Evolutionary conservation across 1,140 invertebrate genomes (phyloP), one percentile per base, ranked within the genome.

Genomic region (Macrosteles quadrilineatus): DNA sequence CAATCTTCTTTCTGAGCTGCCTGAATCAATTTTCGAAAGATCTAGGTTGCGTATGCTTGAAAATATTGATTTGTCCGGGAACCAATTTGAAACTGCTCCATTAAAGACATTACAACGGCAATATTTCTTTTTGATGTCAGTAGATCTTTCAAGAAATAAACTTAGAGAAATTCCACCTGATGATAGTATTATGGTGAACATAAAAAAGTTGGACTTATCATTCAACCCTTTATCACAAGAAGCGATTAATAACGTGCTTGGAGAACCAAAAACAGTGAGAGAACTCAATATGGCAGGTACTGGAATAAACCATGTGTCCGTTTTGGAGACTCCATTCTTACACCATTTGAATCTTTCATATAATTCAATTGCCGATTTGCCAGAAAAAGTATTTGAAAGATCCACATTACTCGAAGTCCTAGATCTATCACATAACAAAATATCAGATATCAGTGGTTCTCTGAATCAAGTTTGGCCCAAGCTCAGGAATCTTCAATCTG

Each of bases 311-410:
- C 76, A 81, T 3, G 78, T 95, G 2, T 82, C 85, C 0, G 85
- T 88, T 43, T 77, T 97, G 21, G 95, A 96, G 82, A 95, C 92
- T 29, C 94, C 94, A 4, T 97, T 96, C 76, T 82, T 97, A 40
- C 87, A 89, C 71, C 80, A 82, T 67, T 80, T 97, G n/a, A 95
- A 96, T 81, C 76, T 96, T 6, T 94, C 92, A 0, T 80, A 85
- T 30, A 97, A 97, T 77, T 85, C 87, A 53, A 88, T 97, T 29
- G 81, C 81, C 0, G 81, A 83, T 36, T 80, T 96, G 6, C 82
- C 85, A 19, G 81, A 87, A 4, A 85, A 85, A 67, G 83, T 87
- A 1, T 91, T 96, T 75, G 87, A 92, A 71, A 81, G 92, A 14
- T 88, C 92, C 0, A 94, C 91, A 2, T 81, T 94, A 47, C 77